Evolutionary conservation across 1,140 invertebrate species (phyloP).

Genomic region (Vanessa atalanta): DNA sequence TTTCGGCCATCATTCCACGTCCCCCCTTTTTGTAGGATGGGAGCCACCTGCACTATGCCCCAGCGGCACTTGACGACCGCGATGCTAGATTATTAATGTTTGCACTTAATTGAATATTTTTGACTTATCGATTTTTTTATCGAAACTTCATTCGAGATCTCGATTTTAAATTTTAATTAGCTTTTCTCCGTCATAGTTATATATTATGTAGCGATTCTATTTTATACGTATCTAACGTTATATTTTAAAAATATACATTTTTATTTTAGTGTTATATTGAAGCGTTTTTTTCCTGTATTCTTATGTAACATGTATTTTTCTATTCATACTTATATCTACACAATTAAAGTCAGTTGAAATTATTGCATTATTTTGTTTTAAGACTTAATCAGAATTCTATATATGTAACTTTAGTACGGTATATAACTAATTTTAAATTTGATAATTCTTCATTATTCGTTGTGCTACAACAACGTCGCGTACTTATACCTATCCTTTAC

Average conservation of each 20-base stretch:
- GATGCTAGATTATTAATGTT: slow-evolving; percentile 77
- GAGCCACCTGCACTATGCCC: slow-evolving; percentile 62
- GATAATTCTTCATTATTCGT: too few species aligned
- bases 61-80: slow-evolving; percentile 66
- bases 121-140: slow-evolving; percentile 57
- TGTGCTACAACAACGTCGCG: background rate
- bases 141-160: slow-evolving; percentile 2
- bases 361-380: too few species aligned
- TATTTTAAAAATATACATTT: background rate
- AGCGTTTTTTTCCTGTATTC: too few species aligned
- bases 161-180: slow-evolving; percentile 16
- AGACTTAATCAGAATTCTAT: too few species aligned
- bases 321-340: too few species aligned
- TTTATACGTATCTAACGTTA: background rate
- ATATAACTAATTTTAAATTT: too few species aligned
- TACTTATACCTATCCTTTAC: background rate
- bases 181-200: background rate
- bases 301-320: too few species aligned
- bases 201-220: background rate
- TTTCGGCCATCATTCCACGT: slow-evolving; percentile 63
- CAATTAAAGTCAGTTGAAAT: too few species aligned
- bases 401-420: too few species aligned
- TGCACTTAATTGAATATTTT: slow-evolving; percentile 72
- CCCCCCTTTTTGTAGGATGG: slow-evolving; percentile 45
- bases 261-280: too few species aligned